phyloP scores from a whole-genome alignment of 2,888 invertebrate species.

The Tolmerus cingulatus region DNA sequence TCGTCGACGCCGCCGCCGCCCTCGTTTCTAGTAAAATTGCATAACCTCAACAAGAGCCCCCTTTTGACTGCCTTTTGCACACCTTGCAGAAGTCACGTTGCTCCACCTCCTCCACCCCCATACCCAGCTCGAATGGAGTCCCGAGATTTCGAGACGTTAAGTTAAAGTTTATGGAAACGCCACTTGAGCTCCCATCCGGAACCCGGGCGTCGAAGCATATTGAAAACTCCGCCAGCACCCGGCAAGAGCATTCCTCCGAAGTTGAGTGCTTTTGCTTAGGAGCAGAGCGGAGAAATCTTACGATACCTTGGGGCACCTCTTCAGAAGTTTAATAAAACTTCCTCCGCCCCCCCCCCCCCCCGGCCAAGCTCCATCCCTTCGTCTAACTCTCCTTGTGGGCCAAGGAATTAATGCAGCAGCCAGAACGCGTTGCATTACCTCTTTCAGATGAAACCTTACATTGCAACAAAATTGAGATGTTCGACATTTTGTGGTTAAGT shows the following conservation, averaged over 20 bases:
- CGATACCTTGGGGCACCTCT: constrained; percentile 14
- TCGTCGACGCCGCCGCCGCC: neutral
- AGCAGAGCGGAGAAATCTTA: neutral
- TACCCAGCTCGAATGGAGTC: neutral
- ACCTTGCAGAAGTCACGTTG: neutral
- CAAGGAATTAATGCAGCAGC: neutral
- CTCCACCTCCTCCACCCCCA: neutral
- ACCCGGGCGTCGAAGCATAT: neutral
- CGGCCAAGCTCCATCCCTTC: no score
- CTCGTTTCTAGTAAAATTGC: neutral
- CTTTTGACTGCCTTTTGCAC: neutral
- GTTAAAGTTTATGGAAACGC: neutral
- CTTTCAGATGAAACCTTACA: neutral
- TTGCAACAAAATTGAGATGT: constrained; percentile 2
- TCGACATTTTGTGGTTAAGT: constrained; percentile 24
- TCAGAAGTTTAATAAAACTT: constrained; percentile 22
- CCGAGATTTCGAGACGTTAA: neutral
- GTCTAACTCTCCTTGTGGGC: neutral
- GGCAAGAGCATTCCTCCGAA: neutral
- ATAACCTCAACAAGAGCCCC: neutral
- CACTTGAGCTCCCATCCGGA: neutral
- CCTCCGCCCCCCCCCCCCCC: neutral
- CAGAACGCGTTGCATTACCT: neutral
- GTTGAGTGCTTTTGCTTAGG: neutral
- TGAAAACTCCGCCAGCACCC: neutral